These are phyloP conservation scores for Tamandua tetradactyla DNA, from an alignment of 2,797 vertebrate species.

Conservation along the genomic window DNA sequence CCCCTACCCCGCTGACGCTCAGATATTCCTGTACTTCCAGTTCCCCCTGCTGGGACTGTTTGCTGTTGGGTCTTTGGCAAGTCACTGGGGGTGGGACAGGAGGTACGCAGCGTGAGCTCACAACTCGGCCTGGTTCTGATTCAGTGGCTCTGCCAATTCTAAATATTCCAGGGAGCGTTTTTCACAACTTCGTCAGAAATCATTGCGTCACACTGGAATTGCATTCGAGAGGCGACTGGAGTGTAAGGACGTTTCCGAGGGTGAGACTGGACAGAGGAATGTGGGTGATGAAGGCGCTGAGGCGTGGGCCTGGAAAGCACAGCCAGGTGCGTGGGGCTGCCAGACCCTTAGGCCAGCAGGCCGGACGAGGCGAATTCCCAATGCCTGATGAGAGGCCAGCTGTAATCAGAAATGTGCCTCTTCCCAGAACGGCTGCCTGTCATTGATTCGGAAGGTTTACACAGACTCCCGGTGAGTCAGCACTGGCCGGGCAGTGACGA, in stretches of 20 bases:
- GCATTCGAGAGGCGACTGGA: background rate
- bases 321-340: background rate
- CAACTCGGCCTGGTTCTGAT: background rate
- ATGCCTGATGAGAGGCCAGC: background rate
- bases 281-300: background rate
- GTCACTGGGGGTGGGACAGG: background rate
- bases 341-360: background rate
- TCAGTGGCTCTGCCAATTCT: background rate
- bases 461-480: conserved; percentile 45
- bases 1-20: background rate
- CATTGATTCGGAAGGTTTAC: background rate
- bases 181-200: background rate
- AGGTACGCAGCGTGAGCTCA: background rate
- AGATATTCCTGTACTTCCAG: background rate
- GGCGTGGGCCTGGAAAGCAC: background rate
- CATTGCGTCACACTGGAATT: conserved; percentile 15
- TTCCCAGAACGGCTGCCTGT: conserved; percentile 48
- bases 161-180: conserved; percentile 16
- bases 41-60: background rate
- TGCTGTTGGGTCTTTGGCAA: background rate
- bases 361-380: conserved; percentile 2
- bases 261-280: background rate
- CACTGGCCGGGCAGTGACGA: background rate
- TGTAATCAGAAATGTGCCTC: background rate
- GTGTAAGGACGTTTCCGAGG: background rate